phyloP scores from a whole-genome alignment of 30 jellyfish, hydroid and myxozoan species.

The Haliclystus octoradiatus region DNA sequence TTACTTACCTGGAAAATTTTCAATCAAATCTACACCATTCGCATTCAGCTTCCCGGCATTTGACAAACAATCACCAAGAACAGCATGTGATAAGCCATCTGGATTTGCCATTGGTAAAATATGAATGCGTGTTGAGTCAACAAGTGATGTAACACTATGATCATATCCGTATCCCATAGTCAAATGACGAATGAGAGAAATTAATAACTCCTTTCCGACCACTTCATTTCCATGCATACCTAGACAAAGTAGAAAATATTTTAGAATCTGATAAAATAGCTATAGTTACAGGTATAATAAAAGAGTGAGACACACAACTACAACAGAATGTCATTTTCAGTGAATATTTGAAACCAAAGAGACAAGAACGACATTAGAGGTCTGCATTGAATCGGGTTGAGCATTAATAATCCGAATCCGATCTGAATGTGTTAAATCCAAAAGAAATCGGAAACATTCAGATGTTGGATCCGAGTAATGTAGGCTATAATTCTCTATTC shows the following conservation, averaged over 20 bases:
- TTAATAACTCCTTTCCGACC: conserved; percentile 79
- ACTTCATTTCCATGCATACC: conserved; percentile 98
- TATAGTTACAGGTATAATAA: not conserved
- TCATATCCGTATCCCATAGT: conserved; percentile 79
- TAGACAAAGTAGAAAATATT: not conserved
- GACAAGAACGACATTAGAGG: no score
- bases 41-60: conserved; percentile 74
- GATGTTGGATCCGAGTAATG: no score
- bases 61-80: conserved; percentile 78
- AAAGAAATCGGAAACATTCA: no score
- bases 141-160: conserved; percentile 32
- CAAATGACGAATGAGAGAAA: conserved; percentile 55
- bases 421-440: no score
- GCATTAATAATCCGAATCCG: no score
- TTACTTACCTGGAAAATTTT: conserved; percentile 64
- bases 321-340: no score
- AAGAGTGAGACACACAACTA: no score
- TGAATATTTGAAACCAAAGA: no score
- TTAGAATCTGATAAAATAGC: not conserved
- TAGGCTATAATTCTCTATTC: no score
- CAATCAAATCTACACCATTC: conserved; percentile 69
- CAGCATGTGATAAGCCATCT: conserved; percentile 88
- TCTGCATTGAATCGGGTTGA: no score
- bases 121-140: conserved; percentile 83
- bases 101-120: conserved; percentile 88